A percentile compares a stretch with the other conserved stretches of the same genome.
phyloP scores from a whole-genome alignment of 2,888 invertebrate species.

The Halocaridina rubra region DNA sequence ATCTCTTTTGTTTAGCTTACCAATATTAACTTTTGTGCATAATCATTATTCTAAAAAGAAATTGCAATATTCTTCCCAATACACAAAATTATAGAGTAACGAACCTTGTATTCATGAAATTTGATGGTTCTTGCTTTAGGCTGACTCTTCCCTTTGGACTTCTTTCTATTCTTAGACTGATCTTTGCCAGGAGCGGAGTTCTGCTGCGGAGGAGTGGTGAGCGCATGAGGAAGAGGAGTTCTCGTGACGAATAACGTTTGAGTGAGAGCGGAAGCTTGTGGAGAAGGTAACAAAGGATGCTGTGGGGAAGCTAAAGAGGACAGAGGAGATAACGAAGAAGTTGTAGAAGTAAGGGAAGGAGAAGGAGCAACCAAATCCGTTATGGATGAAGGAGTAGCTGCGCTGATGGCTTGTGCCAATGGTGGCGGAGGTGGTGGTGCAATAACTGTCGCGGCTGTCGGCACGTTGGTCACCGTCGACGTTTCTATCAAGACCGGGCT shows the following conservation, averaged over 20 bases:
- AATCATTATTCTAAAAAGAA: no score
- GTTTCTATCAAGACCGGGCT: conserved; percentile 67
- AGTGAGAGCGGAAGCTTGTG: conserved; percentile 67
- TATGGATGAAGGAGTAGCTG: conserved; percentile 31
- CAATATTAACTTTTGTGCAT: no score
- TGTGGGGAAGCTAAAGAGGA: conserved; percentile 63
- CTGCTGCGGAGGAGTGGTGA: conserved; percentile 63
- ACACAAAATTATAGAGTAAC: no score
- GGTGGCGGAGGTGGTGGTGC: conserved; percentile 50
- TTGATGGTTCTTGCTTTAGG: conserved; percentile 91
- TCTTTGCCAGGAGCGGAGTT: conserved; percentile 73
- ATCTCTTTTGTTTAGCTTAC: background rate
- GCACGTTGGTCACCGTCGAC: conserved; percentile 71
- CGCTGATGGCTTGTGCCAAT: conserved; percentile 40
- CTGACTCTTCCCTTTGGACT: conserved; percentile 69
- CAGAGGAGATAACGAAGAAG: conserved; percentile 68
- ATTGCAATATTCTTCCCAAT: no score
- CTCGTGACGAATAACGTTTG: conserved; percentile 68
- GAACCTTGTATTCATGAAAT: conserved; percentile 93
- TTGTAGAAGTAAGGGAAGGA: conserved; percentile 59
- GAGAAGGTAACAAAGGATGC: conserved; percentile 42
- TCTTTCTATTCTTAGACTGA: conserved; percentile 77
- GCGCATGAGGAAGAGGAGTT: conserved; percentile 67
- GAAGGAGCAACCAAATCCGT: conserved; percentile 44
- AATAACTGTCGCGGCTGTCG: conserved; percentile 64